Percentiles rank a stretch among this genome's conserved stretches.
Conservation (phyloP, 2,113 vertebrate species). For the Brienomyrus longianalis region DNA sequence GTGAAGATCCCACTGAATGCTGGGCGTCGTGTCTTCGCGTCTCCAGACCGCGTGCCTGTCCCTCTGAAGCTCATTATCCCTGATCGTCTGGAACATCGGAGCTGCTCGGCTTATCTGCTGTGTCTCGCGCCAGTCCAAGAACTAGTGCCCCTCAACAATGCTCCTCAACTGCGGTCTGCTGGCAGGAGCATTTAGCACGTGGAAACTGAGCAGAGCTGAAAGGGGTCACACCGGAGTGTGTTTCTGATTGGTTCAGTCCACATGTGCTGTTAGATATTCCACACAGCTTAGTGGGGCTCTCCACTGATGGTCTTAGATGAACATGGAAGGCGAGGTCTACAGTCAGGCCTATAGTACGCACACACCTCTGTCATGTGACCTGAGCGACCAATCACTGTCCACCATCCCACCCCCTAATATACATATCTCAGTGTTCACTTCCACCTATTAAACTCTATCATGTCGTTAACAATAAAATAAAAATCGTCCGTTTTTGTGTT, state of each 20-base stretch:
- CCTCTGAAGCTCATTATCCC: neutral
- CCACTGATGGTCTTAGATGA: neutral
- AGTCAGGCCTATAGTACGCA: neutral
- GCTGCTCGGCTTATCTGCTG: neutral
- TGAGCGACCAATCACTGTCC: neutral
- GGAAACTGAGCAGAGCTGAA: neutral
- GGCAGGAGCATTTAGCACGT: neutral
- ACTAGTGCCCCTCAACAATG: neutral
- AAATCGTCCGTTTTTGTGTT: neutral
- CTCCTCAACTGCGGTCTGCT: neutral
- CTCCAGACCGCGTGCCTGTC: neutral
- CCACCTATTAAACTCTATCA: neutral
- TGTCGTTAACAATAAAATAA: neutral
- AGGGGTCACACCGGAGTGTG: neutral
- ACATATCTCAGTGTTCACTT: neutral
- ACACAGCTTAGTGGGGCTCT: neutral
- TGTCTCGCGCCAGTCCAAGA: neutral
- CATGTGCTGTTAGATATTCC: neutral
- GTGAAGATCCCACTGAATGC: neutral
- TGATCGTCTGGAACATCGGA: neutral
- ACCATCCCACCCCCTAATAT: neutral
- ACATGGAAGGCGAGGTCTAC: neutral
- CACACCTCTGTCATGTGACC: neutral
- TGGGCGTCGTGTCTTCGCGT: neutral
- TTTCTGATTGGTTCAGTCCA: neutral